A percentile compares a stretch with the other conserved stretches of the same genome.
Evolutionary conservation across 1,140 invertebrate genomes (phyloP).

Genomic region (Portunus trituberculatus): DNA sequence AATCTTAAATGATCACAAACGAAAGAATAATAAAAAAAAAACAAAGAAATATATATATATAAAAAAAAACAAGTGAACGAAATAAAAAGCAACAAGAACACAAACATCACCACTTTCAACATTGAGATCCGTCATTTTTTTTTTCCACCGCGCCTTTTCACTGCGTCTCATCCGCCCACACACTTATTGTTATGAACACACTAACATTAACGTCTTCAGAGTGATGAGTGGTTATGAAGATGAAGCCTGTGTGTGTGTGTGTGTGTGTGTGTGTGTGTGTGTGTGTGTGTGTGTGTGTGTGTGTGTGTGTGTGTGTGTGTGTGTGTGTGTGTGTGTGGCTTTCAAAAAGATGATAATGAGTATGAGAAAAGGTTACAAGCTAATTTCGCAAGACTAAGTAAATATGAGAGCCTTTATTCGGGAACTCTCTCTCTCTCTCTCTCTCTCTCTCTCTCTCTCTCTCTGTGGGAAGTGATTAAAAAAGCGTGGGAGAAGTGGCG

Average conservation of each 20-base stretch:
- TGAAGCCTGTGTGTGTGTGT: slow-evolving; percentile 14
- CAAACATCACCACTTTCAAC: background rate
- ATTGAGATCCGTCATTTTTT: background rate
- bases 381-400: background rate
- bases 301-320: background rate
- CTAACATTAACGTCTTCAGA: background rate
- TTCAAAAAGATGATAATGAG: background rate
- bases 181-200: background rate
- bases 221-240: background rate
- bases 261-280: background rate
- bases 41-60: background rate
- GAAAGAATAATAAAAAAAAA: no score
- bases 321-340: background rate
- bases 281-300: slow-evolving; percentile 15
- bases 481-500: background rate
- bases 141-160: background rate
- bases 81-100: background rate
- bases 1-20: no score
- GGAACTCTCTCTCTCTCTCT: background rate
- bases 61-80: background rate
- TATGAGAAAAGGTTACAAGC: background rate
- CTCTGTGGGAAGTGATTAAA: background rate
- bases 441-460: background rate
- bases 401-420: background rate
- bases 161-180: background rate